Base-by-base conservation (phyloP, 2,888 invertebrate species). In the Pollenia amentaria region DNA sequence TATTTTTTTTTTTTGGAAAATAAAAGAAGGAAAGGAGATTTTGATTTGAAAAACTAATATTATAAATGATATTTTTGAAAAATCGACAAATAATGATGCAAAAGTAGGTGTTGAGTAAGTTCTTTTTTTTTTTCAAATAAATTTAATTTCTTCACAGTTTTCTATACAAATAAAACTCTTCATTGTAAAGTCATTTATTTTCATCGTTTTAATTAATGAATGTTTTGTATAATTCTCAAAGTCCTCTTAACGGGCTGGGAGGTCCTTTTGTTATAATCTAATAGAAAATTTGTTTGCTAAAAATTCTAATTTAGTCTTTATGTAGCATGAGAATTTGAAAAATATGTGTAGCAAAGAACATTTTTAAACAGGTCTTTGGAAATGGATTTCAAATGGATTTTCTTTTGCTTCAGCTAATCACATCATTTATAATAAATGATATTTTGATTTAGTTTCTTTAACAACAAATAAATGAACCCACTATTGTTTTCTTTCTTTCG, bases 11-110 rank as follows among this genome's bases (percentile, higher is more conserved):
- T 29, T 72, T 55, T 72, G 38, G 40, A 7, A 48, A 57, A 11
- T 7, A 18, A 51, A 44, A 16, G n/a, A 8, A 38, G 11, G 1
- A 18, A 48, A 10, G 18, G 10, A 53, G 21, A 62, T 18, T 44
- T 16, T 72, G 10, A 64, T 29, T 12, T 21, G 53, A 29, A 40
- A 62, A 53, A 18, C 11, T 1, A 77, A 84, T 44, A 73, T 77
- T 64, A 87, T 87, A 87, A 87, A 87, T 87, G 81, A 87, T 87
- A 77, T 73, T 77, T 87, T 81, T 77, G 73, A 87, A 77, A 84
- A 69, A 84, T 84, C 73, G 77, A 84, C 77, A 73, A 81, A 80
- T 75, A 77, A 84, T 84, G 57, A 77, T 72, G 84, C 80, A 60
- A 80, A 73, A 73, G 21, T 62, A 84, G 84, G 80, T 87, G 87